Evolutionary conservation across 2,797 vertebrate genomes (phyloP), one percentile per base, ranked within the genome.

Genomic region (Graptemys geographica): DNA sequence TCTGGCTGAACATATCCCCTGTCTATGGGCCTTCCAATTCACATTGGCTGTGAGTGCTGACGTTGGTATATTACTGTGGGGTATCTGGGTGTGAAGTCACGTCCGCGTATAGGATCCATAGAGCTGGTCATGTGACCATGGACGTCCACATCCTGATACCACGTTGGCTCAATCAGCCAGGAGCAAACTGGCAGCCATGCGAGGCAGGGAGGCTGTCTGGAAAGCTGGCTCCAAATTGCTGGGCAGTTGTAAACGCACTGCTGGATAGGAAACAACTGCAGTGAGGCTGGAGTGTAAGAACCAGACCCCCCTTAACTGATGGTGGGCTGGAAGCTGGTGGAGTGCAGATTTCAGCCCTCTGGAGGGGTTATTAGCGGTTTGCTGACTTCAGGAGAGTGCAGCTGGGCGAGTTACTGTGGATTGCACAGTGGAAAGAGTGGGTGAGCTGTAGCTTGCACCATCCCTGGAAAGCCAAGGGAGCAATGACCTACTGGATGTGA

Each of bases 341-440:
- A 33, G 53, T n/a, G 37, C 57, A 59, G 16, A 47, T 53, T 72
- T 84, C 47, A 84, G 62, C 81, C 88, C 84, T 87, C 81, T 90
- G 88, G 84, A 87, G 82, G 88, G 74, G 80, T 90, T 72, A 82
- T 87, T 90, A 93, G 81, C 88, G 55, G 87, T 80, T 90, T 83
- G 81, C 88, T 87, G 79, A 81, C 62, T 87, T 53, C 88, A 41
- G 91, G 62, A 74, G n/a, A 18, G 41, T 56, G 19, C 15, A 74
- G 79, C 25, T 49, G 83, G 37, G 37, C 56, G 49, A 37, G 25
- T 44, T 83, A 62, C 87, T 79, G 53, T 82, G 41, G 87, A 53
- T 31, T 79, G 47, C 52, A 79, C 72, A 86, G 82, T 16, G 72
- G 51, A 72, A 23, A 15, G 27, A 79, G 51, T 7, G 19, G 49